Evolutionary conservation across 92 coral and sea anemone species (phyloP).

Genomic region (Epizoanthus fatuus): DNA sequence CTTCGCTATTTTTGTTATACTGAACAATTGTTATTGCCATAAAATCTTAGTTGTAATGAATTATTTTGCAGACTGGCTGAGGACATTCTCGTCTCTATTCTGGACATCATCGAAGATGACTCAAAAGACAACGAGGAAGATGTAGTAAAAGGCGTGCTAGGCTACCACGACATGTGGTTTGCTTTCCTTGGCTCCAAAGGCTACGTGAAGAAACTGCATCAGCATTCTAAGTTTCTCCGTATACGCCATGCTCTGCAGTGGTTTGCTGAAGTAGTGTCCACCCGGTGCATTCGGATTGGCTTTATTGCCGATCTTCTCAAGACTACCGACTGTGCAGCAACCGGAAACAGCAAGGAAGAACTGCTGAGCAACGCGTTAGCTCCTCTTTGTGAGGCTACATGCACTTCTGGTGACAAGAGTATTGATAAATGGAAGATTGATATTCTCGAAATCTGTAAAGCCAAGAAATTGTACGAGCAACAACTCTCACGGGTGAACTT

Average conservation of each 20-base stretch:
- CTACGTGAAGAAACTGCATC: slow-evolving; percentile 33
- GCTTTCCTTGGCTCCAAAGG: slow-evolving; percentile 55
- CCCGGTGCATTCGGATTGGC: slow-evolving; percentile 6
- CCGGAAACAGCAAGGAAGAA: neutral
- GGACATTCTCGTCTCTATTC: neutral
- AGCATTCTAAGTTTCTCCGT: slow-evolving; percentile 18
- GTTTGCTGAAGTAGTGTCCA: slow-evolving; percentile 15
- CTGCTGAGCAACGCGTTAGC: slow-evolving; percentile 1
- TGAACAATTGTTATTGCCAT: no score
- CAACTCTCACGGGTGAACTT: slow-evolving; percentile 5
- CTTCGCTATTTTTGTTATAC: no score
- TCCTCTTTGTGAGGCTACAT: neutral
- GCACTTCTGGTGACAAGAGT: neutral
- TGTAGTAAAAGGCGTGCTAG: slow-evolving; percentile 33
- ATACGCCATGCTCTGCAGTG: slow-evolving; percentile 2
- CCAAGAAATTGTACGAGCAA: neutral
- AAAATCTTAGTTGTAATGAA: no score
- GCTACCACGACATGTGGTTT: slow-evolving; percentile 52
- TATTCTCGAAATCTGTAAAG: neutral
- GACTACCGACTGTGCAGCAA: neutral
- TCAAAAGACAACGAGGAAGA: slow-evolving; percentile 3
- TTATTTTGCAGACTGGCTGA: slow-evolving; percentile 34
- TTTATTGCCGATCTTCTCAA: slow-evolving; percentile 14
- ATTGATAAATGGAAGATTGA: neutral
- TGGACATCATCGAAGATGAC: neutral